phyloP scores from a whole-genome alignment of 2,888 invertebrate species.

The Andrena haemorrhoa region DNA sequence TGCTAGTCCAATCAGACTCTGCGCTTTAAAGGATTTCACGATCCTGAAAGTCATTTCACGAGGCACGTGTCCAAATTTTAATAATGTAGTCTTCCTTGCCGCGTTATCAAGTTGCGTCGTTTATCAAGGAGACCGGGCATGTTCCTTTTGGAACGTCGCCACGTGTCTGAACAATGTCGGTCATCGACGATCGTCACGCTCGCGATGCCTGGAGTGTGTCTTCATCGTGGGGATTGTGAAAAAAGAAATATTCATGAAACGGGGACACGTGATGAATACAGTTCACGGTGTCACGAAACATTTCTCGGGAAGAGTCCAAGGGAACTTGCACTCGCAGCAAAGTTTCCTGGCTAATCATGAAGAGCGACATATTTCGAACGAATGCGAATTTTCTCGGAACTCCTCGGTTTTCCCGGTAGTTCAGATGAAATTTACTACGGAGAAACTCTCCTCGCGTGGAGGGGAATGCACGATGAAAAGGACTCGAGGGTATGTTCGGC shows the following conservation, averaged over 20 bases:
- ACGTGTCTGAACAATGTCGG: background rate
- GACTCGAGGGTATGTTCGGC: slow-evolving; percentile 11
- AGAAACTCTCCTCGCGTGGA: background rate
- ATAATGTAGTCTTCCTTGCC: background rate
- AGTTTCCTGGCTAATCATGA: background rate
- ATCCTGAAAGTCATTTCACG: background rate
- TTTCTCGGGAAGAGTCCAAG: background rate
- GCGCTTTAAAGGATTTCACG: background rate
- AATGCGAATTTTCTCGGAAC: background rate
- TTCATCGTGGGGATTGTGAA: background rate
- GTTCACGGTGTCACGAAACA: background rate
- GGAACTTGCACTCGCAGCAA: background rate
- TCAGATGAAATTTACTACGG: background rate
- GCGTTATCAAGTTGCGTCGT: background rate
- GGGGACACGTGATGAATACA: background rate
- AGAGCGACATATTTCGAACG: background rate
- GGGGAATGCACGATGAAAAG: background rate
- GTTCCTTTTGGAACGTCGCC: background rate
- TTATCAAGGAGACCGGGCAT: background rate
- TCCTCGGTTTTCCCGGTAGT: background rate
- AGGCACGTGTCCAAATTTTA: background rate
- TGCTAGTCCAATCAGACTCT: background rate
- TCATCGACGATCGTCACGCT: slow-evolving; percentile 13
- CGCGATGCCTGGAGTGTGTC: background rate
- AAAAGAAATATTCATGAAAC: slow-evolving; percentile 11